Evolutionary conservation across 2,797 vertebrate species (phyloP).

Genomic region (Acestrorhynchus altus): DNA sequence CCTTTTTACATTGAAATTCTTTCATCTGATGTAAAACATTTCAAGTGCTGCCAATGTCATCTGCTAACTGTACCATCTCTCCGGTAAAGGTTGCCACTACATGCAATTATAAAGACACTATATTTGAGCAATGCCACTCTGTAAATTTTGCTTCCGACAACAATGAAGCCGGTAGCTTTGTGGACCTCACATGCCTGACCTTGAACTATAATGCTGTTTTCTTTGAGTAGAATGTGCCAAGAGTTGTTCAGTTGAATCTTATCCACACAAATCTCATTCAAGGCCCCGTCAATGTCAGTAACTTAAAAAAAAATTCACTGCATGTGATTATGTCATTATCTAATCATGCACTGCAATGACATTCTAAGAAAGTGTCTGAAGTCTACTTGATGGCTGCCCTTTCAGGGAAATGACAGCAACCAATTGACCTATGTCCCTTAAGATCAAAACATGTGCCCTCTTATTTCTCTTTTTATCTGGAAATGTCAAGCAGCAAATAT

Average conservation of each 20-base stretch:
- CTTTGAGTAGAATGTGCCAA: neutral
- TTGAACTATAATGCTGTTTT: neutral
- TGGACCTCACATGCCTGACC: neutral
- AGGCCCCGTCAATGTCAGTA: neutral
- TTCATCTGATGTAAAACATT: neutral
- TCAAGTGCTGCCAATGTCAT: neutral
- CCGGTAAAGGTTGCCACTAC: neutral
- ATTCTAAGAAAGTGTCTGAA: slow-evolving; percentile 14
- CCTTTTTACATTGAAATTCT: no score
- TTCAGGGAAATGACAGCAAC: slow-evolving; percentile 3
- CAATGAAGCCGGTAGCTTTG: neutral
- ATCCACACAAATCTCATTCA: slow-evolving; percentile 5
- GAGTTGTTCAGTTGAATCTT: neutral
- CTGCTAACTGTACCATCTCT: neutral
- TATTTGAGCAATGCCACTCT: neutral
- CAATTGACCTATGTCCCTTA: slow-evolving; percentile 7
- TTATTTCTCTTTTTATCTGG: neutral
- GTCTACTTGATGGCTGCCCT: slow-evolving; percentile 22
- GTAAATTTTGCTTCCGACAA: neutral
- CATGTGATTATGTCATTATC: slow-evolving; percentile 15
- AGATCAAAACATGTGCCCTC: slow-evolving; percentile 20
- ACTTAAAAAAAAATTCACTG: slow-evolving; percentile 12
- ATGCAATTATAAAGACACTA: no score
- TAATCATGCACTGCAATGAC: neutral
- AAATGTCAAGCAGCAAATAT: slow-evolving; percentile 31